phyloP scores from a whole-genome alignment of 2,888 invertebrate species.

The Linnaemya tessellans region DNA sequence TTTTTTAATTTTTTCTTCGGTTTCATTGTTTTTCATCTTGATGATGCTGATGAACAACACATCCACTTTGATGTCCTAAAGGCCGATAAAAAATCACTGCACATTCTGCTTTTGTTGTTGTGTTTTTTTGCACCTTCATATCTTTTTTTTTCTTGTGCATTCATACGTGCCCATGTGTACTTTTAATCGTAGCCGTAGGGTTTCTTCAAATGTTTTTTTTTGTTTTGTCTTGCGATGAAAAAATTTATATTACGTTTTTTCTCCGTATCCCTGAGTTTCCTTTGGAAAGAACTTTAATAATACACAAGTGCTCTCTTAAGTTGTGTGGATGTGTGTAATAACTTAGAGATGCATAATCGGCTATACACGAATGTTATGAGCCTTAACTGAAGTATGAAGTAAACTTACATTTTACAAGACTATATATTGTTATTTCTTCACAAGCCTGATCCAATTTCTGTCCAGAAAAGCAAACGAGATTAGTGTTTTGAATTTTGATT shows the following conservation, averaged over 20 bases:
- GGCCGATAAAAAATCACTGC: conserved; percentile 67
- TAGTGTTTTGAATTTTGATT: too few relatives aligned
- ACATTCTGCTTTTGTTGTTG: conserved; percentile 50
- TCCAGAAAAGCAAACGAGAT: too few relatives aligned
- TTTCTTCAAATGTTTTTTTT: conserved; percentile 49
- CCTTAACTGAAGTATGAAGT: conserved; percentile 2
- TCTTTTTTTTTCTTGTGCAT: conserved; percentile 23
- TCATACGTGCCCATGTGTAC: conserved; percentile 67
- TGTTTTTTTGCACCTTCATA: conserved; percentile 56
- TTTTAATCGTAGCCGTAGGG: conserved; percentile 68
- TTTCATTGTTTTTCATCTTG: conserved; percentile 45
- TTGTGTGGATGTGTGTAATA: conserved; percentile 4
- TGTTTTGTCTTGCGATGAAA: conserved; percentile 33
- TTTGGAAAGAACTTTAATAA: conserved; percentile 59
- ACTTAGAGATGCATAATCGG: not conserved
- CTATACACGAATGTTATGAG: not conserved
- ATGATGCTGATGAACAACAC: conserved; percentile 9
- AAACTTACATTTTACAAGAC: too few relatives aligned
- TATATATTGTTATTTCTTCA: too few relatives aligned
- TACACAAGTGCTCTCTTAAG: conserved; percentile 54
- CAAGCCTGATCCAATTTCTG: too few relatives aligned
- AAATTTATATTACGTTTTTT: conserved; percentile 11
- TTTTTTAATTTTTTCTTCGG: conserved; percentile 36
- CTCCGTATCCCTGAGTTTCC: conserved; percentile 46
- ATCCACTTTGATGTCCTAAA: conserved; percentile 67